Evolutionary conservation across 1,140 invertebrate genomes (phyloP), one percentile per base, ranked within the genome.

Genomic region (Cotesia vestalis): DNA sequence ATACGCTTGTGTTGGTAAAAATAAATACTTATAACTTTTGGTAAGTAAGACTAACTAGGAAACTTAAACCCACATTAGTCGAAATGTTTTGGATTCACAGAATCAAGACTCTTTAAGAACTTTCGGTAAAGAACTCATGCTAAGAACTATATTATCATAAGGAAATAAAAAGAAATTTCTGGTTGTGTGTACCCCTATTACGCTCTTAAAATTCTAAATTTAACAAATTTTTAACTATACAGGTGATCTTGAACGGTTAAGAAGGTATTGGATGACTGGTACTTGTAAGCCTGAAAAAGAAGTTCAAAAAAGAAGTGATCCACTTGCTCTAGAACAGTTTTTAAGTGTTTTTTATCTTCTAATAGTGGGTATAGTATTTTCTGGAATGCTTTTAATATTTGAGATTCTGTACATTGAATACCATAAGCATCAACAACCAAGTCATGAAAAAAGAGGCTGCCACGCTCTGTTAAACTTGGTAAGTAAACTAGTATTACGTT

Each of bases 221-320:
- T 27, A 27, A 27, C 27, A 27, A 27, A 2, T 27, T 27, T 27
- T 27, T 27, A 27, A 1, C 27, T 59, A 79, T 83, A 4, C 75
- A 94, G 94, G 94, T 59, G 96, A 99, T 85, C 87, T 99, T 76
- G 98, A 99, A 85, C 89, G 97, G 75, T 88, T 99, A 73, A 91
- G 97, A 75, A 91, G 96, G 73, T 98, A 96, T 83, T 99, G 98
- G 97, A 94, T 99, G 91, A 98, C 97, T 0, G 98, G 98, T 4
- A 95, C 96, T 0, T 99, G 98, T 85, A 94, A 96, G 78, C 94
- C 94, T 0, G 94, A 94, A 14, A 96, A 96, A 79, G 94, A 96
- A 82, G 94, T 96, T 80, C 91, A 94, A 78, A 95, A 95, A 83
- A 94, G 92, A 55, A 94, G 93, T 69, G 95, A 98, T 83, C 97